phyloP scores from a whole-genome alignment of 1,140 invertebrate genomes.

The Zeugodacus cucurbitae region DNA sequence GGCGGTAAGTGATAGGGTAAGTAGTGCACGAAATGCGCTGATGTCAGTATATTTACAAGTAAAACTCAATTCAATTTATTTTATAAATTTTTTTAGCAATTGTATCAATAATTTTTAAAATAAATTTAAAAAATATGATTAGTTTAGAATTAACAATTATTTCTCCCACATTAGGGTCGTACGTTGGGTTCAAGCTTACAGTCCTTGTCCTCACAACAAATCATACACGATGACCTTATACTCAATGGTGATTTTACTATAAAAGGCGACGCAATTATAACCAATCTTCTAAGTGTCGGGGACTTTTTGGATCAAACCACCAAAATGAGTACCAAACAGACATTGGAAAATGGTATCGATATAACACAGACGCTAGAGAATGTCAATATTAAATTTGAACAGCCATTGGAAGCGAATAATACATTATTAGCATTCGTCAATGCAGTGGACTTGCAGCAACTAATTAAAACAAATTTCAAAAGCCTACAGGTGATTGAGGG shows the following conservation, averaged over 20 bases:
- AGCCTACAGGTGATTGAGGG: slow-evolving; percentile 56
- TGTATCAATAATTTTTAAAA: too few species aligned
- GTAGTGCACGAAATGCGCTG: neutral
- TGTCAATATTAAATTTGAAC: slow-evolving; percentile 62
- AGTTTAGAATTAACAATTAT: too few species aligned
- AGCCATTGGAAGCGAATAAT: slow-evolving; percentile 59
- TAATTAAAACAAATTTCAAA: slow-evolving; percentile 54
- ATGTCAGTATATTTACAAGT: too few species aligned
- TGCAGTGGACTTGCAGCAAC: slow-evolving; percentile 50
- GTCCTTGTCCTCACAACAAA: slow-evolving; percentile 64
- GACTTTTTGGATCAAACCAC: slow-evolving; percentile 55
- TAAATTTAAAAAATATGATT: too few species aligned
- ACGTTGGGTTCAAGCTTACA: slow-evolving; percentile 61
- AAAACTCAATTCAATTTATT: too few species aligned
- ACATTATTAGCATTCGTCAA: slow-evolving; percentile 57
- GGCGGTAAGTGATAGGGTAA: slow-evolving; percentile 49
- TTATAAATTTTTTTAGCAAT: too few species aligned
- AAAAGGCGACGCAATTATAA: slow-evolving; percentile 62
- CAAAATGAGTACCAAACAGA: slow-evolving; percentile 24
- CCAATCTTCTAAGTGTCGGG: slow-evolving; percentile 51
- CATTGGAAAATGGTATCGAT: slow-evolving; percentile 48
- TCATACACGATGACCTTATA: slow-evolving; percentile 55
- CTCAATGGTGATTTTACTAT: slow-evolving; percentile 65
- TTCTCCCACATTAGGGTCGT: slow-evolving; percentile 49
- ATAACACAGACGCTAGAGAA: slow-evolving; percentile 50